Evolutionary conservation across 2,888 invertebrate genomes (phyloP).

Genomic region (Eilema caniola): DNA sequence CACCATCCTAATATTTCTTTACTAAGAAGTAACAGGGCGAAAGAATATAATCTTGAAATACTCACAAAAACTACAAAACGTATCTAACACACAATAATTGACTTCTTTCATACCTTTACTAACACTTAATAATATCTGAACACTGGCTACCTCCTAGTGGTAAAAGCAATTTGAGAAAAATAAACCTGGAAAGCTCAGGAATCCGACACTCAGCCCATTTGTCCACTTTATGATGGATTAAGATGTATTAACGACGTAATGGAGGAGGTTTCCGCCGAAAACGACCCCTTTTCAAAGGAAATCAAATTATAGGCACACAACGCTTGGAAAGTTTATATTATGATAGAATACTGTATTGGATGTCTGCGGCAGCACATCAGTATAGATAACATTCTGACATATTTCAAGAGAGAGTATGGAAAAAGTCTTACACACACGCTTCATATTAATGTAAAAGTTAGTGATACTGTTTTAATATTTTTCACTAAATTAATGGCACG

Average conservation of each 20-base stretch:
- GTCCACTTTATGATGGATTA: slow-evolving; percentile 46
- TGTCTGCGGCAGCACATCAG: not conserved
- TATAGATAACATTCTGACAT: not conserved
- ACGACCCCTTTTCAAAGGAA: slow-evolving; percentile 26
- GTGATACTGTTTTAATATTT: too few relatives aligned
- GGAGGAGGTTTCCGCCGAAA: slow-evolving; percentile 22
- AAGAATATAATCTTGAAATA: too few relatives aligned
- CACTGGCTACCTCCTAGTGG: slow-evolving; percentile 14
- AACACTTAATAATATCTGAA: not conserved
- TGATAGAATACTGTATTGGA: not conserved
- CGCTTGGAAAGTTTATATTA: slow-evolving; percentile 9
- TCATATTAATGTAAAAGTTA: too few relatives aligned
- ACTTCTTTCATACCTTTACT: not conserved
- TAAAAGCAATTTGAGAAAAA: slow-evolving; percentile 32
- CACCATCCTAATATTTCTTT: too few relatives aligned
- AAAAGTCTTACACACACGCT: not conserved
- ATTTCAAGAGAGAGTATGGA: not conserved
- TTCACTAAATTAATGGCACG: too few relatives aligned
- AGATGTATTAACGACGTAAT: slow-evolving; percentile 44
- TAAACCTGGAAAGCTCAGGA: slow-evolving; percentile 21
- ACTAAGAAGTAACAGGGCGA: too few relatives aligned
- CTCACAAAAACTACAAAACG: too few relatives aligned
- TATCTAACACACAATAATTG: not conserved
- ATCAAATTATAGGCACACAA: slow-evolving; percentile 16
- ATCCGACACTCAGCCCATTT: slow-evolving; percentile 43